Evolutionary conservation across 2,888 invertebrate genomes (phyloP).

Genomic region (Pollenia labialis): DNA sequence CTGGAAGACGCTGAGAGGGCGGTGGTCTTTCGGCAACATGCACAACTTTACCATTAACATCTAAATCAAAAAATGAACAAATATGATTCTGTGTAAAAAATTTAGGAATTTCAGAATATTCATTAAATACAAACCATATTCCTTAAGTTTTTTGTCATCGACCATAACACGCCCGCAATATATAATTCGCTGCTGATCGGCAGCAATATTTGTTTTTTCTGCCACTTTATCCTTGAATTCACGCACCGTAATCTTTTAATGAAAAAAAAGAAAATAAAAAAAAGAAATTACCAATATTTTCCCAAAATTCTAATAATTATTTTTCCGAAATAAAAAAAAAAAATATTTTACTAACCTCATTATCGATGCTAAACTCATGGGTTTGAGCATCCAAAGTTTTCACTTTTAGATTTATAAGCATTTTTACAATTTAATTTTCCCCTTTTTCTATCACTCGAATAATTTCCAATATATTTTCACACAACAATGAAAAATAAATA

Average conservation of each 20-base stretch:
- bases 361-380: slow-evolving; percentile 91
- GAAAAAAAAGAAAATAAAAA: not conserved
- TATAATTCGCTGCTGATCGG: slow-evolving; percentile 94
- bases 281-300: no score
- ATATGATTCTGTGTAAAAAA: not conserved
- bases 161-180: slow-evolving; percentile 97
- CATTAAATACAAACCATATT: slow-evolving; percentile 88
- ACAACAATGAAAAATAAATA: slow-evolving; percentile 24
- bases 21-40: slow-evolving; percentile 96
- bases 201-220: slow-evolving; percentile 91
- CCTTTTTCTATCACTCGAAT: slow-evolving; percentile 23
- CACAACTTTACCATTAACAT: slow-evolving; percentile 95
- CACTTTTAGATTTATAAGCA: slow-evolving; percentile 91
- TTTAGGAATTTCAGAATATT: slow-evolving; percentile 3
- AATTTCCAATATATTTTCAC: slow-evolving; percentile 30
- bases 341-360: slow-evolving; percentile 88
- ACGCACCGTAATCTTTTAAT: slow-evolving; percentile 89
- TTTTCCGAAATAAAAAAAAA: not conserved
- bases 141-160: slow-evolving; percentile 93
- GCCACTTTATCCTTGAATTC: slow-evolving; percentile 92
- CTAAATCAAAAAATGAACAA: slow-evolving; percentile 84
- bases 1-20: slow-evolving; percentile 85
- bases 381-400: slow-evolving; percentile 95
- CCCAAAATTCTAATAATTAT: no score
- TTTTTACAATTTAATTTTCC: slow-evolving; percentile 75